phyloP scores from a whole-genome alignment of 1,140 invertebrate species.

The Agraylea sexmaculata region DNA sequence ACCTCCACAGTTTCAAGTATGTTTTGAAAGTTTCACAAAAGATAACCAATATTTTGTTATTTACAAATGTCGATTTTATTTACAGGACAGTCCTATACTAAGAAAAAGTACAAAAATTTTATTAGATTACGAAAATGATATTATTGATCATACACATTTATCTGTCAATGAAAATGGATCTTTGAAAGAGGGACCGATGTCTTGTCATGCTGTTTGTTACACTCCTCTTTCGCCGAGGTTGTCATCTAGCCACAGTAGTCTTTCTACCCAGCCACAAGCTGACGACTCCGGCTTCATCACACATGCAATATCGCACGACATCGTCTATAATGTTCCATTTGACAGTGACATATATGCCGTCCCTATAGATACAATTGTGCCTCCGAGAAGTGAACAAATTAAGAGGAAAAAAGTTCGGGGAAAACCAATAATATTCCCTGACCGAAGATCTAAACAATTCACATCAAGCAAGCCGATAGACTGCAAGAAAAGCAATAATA shows the following conservation, averaged over 20 bases:
- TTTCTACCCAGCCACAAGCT: conserved; percentile 58
- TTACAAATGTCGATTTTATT: conserved; percentile 7
- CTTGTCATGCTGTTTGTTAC: conserved; percentile 56
- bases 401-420: conserved; percentile 37
- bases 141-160: background rate
- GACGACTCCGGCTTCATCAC: conserved; percentile 78
- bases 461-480: conserved; percentile 26
- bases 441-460: conserved; percentile 2
- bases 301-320: conserved; percentile 73
- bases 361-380: conserved; percentile 63
- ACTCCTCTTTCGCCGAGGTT: conserved; percentile 61
- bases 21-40: conserved; percentile 26
- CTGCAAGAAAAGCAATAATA: conserved; percentile 36
- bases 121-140: conserved; percentile 1
- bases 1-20: conserved; percentile 67
- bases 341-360: conserved; percentile 78
- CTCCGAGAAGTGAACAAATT: conserved; percentile 39
- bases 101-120: background rate
- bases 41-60: conserved; percentile 2
- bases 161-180: background rate
- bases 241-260: conserved; percentile 69
- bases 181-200: too few species aligned
- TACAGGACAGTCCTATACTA: conserved; percentile 4
- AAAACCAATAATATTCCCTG: background rate
- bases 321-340: conserved; percentile 74